A percentile compares a stretch with the other conserved stretches of the same genome.
These are phyloP conservation scores for Erythrocercus mccallii DNA, from an alignment of 2,113 vertebrate species.

Conservation along the genomic window DNA sequence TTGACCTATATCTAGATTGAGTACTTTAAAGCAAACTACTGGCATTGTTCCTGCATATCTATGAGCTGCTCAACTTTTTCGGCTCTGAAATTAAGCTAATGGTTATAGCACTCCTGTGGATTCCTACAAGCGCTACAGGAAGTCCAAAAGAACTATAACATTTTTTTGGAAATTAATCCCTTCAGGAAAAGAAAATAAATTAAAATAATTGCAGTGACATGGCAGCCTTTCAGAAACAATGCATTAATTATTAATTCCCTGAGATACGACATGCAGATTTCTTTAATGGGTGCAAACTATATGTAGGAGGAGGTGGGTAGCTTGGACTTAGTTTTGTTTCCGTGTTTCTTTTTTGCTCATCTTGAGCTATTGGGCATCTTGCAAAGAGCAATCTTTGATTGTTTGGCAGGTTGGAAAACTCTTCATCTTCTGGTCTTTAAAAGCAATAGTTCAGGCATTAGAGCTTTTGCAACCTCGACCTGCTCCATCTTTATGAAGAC, in stretches of 20 bases:
- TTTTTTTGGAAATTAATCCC: not conserved
- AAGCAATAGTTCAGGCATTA: not conserved
- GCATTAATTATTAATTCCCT: not conserved
- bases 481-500: not conserved
- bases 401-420: not conserved
- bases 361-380: not conserved
- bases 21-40: not conserved
- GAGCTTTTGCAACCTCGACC: accelerated
- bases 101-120: not conserved
- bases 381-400: not conserved
- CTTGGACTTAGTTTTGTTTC: not conserved
- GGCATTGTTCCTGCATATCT: not conserved
- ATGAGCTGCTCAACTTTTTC: not conserved
- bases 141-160: not conserved
- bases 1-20: not conserved
- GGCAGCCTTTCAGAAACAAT: not conserved
- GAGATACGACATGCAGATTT: not conserved
- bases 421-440: not conserved
- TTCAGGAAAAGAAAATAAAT: not conserved
- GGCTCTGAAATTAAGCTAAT: not conserved
- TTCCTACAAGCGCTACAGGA: not conserved
- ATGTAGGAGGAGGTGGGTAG: not conserved
- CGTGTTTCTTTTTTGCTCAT: not conserved
- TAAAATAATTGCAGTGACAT: not conserved
- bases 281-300: not conserved